These are phyloP conservation scores for Ophion slaviceki DNA, from an alignment of 2,888 invertebrate genomes.

Conservation along the genomic window DNA sequence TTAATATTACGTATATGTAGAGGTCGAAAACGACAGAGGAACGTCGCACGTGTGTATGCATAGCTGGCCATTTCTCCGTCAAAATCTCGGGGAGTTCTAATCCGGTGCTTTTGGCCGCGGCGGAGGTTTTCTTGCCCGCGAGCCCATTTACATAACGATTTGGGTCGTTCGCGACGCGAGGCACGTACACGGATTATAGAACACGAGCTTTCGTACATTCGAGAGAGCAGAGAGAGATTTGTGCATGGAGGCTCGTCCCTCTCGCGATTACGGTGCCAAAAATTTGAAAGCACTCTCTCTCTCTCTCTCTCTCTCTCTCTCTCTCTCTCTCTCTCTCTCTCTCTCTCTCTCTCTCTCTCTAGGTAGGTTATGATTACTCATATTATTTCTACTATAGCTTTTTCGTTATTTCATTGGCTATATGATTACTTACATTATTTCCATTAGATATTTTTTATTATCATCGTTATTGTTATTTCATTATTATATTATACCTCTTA, in stretches of 20 bases:
- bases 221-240: constrained; percentile 12
- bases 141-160: constrained; percentile 77
- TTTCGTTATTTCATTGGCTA: no score
- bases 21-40: constrained; percentile 13
- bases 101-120: constrained; percentile 55
- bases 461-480: no score
- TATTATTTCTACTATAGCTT: no score
- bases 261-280: constrained; percentile 58
- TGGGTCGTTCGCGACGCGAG: constrained; percentile 74
- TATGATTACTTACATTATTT: no score
- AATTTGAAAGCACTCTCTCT: constrained; percentile 48
- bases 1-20: constrained; percentile 27
- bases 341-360: neutral
- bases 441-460: no score
- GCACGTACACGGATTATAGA: constrained; percentile 30
- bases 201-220: constrained; percentile 39
- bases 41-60: neutral
- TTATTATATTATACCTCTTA: no score
- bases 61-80: neutral
- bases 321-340: neutral
- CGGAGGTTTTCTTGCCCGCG: constrained; percentile 55
- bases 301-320: neutral
- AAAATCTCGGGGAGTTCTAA: constrained; percentile 58
- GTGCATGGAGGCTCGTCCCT: constrained; percentile 52
- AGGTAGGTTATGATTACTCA: no score